Base-by-base conservation (phyloP, 2,888 invertebrate genomes). In the Cantharis rustica region DNA sequence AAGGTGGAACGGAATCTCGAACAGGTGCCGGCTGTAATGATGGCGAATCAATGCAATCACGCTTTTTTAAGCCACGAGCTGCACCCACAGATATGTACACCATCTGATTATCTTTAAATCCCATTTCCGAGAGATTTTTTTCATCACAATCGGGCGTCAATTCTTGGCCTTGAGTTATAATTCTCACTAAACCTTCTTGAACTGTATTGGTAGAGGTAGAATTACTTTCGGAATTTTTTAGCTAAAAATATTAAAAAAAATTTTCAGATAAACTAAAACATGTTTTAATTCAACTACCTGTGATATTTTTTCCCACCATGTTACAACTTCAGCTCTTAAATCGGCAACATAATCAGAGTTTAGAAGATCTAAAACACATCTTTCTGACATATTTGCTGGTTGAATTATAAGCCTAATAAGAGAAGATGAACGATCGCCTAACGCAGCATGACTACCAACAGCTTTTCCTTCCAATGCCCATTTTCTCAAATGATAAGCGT, bases 131-230 rank as follows among this genome's bases (percentile, higher is more conserved):
- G 2, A 98, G 89, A 1, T 95, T 95, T 82, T 97, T 94, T 86
- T 98, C 98, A 86, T 98, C 98, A 83, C 95, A 95, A 84, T 98
- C 98, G 3, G 95, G 94, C 0, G 96, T 96, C 9, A 98, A 89
- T 86, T 98, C 98, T 87, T 98, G 97, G 0, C 98, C 98, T 85
- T 95, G 95, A 0, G 97, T 97, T 80, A 98, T 97, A 91, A 98
- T 96, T 66, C 98, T 90, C 71, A 98, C 92, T 0, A 96, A 96
- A 0, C 96, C 96, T 83, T 96, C 96, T 68, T 80, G 80, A 92
- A 10, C 89, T 20, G 74, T 89, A 75, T 84, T 83, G 64, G 87
- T 84, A 17, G 81, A 81, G 20, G 74, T 81, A 5, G 78, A 73
- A 72, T 85, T 84, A 47, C 79, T 79, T 15, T 85, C 84, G 66